A percentile compares a stretch with the other conserved stretches of the same genome.
phyloP scores from a whole-genome alignment of 1,140 invertebrate species.

The Bombus pascuorum region DNA sequence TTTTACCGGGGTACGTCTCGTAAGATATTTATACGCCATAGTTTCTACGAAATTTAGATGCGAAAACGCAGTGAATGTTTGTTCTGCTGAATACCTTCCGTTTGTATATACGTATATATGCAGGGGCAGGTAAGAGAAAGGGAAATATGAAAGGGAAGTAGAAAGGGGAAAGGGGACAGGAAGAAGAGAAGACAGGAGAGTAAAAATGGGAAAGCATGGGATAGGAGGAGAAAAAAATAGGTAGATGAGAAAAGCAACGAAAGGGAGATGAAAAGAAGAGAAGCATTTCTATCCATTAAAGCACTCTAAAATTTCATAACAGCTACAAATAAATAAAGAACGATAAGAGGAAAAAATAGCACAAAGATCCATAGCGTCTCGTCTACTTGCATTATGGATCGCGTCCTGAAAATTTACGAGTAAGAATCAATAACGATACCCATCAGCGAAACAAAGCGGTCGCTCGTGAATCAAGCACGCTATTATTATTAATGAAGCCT shows the following conservation, averaged over 20 bases:
- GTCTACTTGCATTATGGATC: background rate
- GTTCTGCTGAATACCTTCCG: too few relatives aligned
- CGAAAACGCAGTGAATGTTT: too few relatives aligned
- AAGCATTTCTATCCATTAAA: too few relatives aligned
- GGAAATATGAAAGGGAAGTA: too few relatives aligned
- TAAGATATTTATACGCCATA: background rate
- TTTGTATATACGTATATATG: too few relatives aligned
- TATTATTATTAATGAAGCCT: slow-evolving; percentile 66
- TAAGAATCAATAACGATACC: slow-evolving; percentile 6
- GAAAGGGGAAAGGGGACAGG: too few relatives aligned
- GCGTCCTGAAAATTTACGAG: background rate
- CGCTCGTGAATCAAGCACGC: slow-evolving; percentile 26
- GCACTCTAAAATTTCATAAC: background rate
- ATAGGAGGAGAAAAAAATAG: background rate
- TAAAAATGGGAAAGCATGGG: too few relatives aligned
- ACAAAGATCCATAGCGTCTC: background rate
- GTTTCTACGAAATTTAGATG: too few relatives aligned
- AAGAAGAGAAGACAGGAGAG: background rate
- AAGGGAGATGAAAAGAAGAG: background rate
- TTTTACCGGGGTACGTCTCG: background rate
- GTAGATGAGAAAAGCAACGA: background rate
- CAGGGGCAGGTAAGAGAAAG: too few relatives aligned
- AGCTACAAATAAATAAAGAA: background rate
- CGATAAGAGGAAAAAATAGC: background rate
- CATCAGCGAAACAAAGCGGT: background rate